Evolutionary conservation across 2,113 vertebrate species (phyloP).

Genomic region (Sakesphorus luctuosus): DNA sequence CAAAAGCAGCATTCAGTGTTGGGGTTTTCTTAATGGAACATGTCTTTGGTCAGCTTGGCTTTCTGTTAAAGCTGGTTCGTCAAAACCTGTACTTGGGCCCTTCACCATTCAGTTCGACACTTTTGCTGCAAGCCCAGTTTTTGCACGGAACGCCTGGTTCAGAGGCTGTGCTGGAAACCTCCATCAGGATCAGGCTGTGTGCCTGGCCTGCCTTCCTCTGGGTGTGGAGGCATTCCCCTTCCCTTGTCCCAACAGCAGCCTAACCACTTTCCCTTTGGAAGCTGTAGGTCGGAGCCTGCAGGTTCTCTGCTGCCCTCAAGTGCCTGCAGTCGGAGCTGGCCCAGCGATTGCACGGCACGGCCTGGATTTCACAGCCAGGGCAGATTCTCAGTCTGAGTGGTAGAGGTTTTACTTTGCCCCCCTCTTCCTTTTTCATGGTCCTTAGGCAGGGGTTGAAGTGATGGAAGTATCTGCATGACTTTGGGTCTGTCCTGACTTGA

Average conservation of each 20-base stretch:
- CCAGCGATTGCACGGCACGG: not conserved
- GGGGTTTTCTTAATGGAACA: not conserved
- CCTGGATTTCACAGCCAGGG: not conserved
- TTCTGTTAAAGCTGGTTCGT: not conserved
- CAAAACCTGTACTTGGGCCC: not conserved
- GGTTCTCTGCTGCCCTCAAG: slow-evolving; percentile 57
- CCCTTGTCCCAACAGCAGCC: not conserved
- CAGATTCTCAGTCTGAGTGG: not conserved
- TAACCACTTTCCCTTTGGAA: not conserved
- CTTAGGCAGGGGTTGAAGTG: not conserved
- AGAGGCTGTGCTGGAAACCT: not conserved
- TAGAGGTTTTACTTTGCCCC: not conserved
- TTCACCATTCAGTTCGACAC: not conserved
- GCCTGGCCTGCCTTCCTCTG: not conserved
- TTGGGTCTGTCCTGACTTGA: not conserved
- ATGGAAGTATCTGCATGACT: not conserved
- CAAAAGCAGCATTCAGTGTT: slow-evolving; percentile 15
- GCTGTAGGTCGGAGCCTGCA: not conserved
- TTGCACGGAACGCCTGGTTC: not conserved
- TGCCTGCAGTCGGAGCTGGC: not conserved
- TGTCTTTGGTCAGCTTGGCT: slow-evolving; percentile 20
- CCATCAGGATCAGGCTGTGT: not conserved
- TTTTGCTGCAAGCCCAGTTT: slow-evolving; percentile 21
- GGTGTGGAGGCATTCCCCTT: not conserved
- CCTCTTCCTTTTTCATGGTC: not conserved